A percentile compares a stretch with the other conserved stretches of the same genome.
These are phyloP conservation scores for Hipposideros larvatus DNA, from an alignment of 2,797 vertebrate genomes.

Conservation along the genomic window DNA sequence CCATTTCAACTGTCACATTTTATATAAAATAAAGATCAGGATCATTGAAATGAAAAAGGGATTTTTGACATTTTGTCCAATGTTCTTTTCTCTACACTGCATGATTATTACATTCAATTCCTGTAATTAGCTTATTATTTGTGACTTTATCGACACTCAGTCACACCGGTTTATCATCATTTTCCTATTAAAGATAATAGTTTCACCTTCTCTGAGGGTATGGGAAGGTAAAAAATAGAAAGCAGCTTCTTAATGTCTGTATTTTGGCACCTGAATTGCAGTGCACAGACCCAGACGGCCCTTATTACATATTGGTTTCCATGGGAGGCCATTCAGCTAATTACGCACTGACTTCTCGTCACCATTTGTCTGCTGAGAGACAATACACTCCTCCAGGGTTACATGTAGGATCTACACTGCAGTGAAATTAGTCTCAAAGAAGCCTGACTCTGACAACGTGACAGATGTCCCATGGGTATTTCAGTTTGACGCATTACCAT, in stretches of 20 bases:
- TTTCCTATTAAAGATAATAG: constrained; percentile 36
- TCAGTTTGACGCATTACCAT: constrained; percentile 77
- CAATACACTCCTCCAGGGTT: constrained; percentile 76
- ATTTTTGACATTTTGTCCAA: not conserved
- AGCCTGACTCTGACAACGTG: constrained; percentile 48
- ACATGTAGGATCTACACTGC: constrained; percentile 72
- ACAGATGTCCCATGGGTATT: constrained; percentile 75
- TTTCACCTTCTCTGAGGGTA: not conserved
- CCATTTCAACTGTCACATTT: not conserved
- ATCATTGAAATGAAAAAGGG: not conserved
- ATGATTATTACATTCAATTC: constrained; percentile 20
- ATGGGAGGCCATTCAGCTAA: constrained; percentile 63
- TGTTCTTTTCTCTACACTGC: not conserved
- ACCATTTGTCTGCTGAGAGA: constrained; percentile 61
- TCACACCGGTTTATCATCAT: not conserved
- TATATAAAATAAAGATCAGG: not conserved
- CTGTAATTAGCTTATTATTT: constrained; percentile 35
- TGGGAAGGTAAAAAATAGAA: constrained; percentile 42
- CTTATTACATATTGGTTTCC: constrained; percentile 73
- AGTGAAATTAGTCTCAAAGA: constrained; percentile 80
- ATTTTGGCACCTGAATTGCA: constrained; percentile 40
- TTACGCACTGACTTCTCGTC: constrained; percentile 77
- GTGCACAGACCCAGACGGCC: constrained; percentile 30
- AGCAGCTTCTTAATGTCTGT: not conserved
- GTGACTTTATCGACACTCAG: not conserved